Evolutionary conservation across 2,113 vertebrate genomes (phyloP), one percentile per base, ranked within the genome.

Genomic region (Oreochromis aureus): DNA sequence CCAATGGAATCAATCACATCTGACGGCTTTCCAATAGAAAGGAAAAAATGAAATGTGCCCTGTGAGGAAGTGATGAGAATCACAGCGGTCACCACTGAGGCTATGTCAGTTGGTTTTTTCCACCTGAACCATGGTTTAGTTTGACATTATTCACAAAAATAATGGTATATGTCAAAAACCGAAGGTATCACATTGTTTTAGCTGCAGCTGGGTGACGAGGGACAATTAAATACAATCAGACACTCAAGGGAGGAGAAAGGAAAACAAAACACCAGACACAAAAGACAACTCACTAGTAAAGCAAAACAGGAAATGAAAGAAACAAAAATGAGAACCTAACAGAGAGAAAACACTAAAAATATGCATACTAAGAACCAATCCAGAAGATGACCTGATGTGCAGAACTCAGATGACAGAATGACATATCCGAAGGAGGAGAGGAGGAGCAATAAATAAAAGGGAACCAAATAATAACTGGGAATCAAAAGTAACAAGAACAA

Each of bases 1-100:
- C 93, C 94, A 89, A 93, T 92, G 76, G 86, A 94, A 95, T 95
- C 95, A 93, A 94, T 94, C 93, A 92, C 86, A 83, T 46, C 73
- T 89, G 94, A 95, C 88, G 8, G 88, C 15, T 95, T 93, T 91
- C 88, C 92, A 48, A 91, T 93, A 79, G 27, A 81, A 48, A 48
- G 34, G 82, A 79, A 90, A 76, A 89, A 90, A 90, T 92, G 91
- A 93, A 91, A 94, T 89, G 86, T 79, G 87, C 81, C 69, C 58
- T n/a, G 80, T 59, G 89, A 87, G 88, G 84, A 91, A 91, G 82
- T 30, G 59, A 86, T 85, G 86, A 90, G 61, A 84, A 82, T 84
- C 22, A 7, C 81, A 78, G 56, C 2, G 30, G 83, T 90, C 85
- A 84, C 81, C 66, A 90, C 88, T 78, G 85, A 79, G 87, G 19